Base-by-base conservation (phyloP, 2,888 invertebrate genomes). In the Lottia scabra region DNA sequence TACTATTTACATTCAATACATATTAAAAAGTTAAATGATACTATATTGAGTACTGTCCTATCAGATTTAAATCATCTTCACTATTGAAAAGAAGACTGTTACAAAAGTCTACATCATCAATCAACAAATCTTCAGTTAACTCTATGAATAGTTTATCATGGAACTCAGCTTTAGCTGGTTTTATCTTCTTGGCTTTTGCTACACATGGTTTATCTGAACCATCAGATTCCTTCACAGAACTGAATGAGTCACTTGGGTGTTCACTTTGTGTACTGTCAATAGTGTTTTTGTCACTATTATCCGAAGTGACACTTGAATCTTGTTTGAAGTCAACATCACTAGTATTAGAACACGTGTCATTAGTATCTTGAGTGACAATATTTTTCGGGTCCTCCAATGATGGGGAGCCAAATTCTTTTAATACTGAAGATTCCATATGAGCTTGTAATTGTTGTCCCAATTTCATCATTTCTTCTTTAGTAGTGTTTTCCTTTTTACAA, bases 251-350 rank as follows among this genome's bases (percentile, higher is more conserved):
- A 73, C 84, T 84, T 56, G 83, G 68, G 63, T 82, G 80, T 73
- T 84, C 83, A 73, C 84, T 84, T 1, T 81, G 82, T 5, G 85
- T 79, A 1, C 85, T 64, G 78, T 93, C 83, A 76, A 90, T 86
- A 75, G 89, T 85, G 73, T 89, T 79, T 76, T 81, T 65, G 2
- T 56, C 56, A 56, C 56, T 56, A 19, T 23, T n/a, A 12, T 56
- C 56, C 2, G 56, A 56, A 12, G 56, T 23, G 23, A 56, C 56
- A 56, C 56, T 56, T 10, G 23, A 23, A 56, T 56, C 56, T 56
- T 23, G 19, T 13, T 56, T 56, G 12, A 56, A n/a, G 56, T 56
- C 56, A 10, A 23, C 23, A 23, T 56, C 23, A 56, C 19, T 23
- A 56, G 56, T 23, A 23, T 56, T 56, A 23, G 56, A 23, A 56